These are phyloP conservation scores for Yasuhikotakia modesta DNA, from an alignment of 2,797 vertebrate species.

Conservation along the genomic window DNA sequence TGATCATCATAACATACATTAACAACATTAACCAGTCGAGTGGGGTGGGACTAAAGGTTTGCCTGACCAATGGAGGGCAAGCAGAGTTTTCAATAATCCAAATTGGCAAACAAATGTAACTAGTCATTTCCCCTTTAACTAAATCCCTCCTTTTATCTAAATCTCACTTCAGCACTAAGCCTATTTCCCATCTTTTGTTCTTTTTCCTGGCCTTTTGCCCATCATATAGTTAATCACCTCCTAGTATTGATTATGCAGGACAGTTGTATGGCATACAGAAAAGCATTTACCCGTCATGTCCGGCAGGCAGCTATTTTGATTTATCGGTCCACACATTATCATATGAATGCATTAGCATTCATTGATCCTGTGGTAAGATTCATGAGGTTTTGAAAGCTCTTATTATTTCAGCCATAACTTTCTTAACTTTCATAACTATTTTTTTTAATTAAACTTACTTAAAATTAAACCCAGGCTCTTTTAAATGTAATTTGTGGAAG, in stretches of 20 bases:
- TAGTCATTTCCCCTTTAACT: neutral
- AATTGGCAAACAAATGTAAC: too few relatives aligned
- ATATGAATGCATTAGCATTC: conserved; percentile 59
- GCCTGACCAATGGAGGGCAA: too few relatives aligned
- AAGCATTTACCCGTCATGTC: conserved; percentile 55
- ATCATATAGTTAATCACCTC: conserved; percentile 57
- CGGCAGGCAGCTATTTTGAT: conserved; percentile 57
- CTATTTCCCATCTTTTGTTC: conserved; percentile 36
- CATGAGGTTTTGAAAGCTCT: conserved; percentile 49
- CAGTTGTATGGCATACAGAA: conserved; percentile 32
- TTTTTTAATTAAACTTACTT: conserved; percentile 7
- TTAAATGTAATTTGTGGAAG: conserved; percentile 39
- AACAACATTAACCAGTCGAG: neutral
- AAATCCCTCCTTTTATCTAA: neutral
- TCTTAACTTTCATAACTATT: conserved; percentile 18
- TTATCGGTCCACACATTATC: conserved; percentile 55
- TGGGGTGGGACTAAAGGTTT: too few relatives aligned
- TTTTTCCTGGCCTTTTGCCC: conserved; percentile 27
- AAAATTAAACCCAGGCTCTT: conserved; percentile 17
- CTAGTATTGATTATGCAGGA: conserved; percentile 57
- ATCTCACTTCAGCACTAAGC: neutral
- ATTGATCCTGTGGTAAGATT: neutral
- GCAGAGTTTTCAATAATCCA: neutral
- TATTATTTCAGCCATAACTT: conserved; percentile 49
- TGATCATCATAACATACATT: neutral